A percentile compares a stretch with the other conserved stretches of the same genome.
Evolutionary conservation across 2,113 vertebrate species (phyloP).

Genomic region (Alethe castanea): DNA sequence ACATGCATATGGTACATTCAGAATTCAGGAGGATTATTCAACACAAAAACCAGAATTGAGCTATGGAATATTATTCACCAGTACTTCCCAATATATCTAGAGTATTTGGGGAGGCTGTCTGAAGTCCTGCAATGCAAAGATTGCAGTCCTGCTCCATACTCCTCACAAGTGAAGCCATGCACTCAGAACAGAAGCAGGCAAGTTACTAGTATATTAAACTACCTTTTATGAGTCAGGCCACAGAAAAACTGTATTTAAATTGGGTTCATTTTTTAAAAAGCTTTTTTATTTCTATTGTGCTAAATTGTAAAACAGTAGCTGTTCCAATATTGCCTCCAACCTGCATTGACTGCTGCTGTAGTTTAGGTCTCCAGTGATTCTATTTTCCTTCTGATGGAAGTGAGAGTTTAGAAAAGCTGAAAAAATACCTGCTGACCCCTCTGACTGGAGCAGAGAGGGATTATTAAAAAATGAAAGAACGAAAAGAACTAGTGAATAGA

Average conservation of each 20-base stretch:
- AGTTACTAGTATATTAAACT: not conserved
- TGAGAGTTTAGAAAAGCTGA: not conserved
- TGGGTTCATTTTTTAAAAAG: not conserved
- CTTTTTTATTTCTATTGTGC: not conserved
- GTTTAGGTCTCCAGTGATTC: not conserved
- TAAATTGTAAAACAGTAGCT: not conserved
- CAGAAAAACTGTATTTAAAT: not conserved
- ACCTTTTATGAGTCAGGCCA: not conserved
- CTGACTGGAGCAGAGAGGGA: not conserved
- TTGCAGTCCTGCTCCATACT: not conserved
- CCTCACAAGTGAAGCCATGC: not conserved
- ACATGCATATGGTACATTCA: not conserved
- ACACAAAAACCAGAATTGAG: not conserved
- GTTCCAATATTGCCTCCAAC: not conserved
- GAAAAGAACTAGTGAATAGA: not conserved
- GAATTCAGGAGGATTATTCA: not conserved
- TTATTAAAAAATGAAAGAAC: not conserved
- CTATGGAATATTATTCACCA: not conserved
- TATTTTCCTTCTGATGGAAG: not conserved
- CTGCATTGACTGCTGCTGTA: not conserved
- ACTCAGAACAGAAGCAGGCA: not conserved
- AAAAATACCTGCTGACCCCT: not conserved
- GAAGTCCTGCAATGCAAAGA: not conserved
- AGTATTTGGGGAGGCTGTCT: not conserved
- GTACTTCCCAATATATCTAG: not conserved